Base-by-base conservation (phyloP, 2,113 vertebrate genomes). In the Cyanocitta stelleri region DNA sequence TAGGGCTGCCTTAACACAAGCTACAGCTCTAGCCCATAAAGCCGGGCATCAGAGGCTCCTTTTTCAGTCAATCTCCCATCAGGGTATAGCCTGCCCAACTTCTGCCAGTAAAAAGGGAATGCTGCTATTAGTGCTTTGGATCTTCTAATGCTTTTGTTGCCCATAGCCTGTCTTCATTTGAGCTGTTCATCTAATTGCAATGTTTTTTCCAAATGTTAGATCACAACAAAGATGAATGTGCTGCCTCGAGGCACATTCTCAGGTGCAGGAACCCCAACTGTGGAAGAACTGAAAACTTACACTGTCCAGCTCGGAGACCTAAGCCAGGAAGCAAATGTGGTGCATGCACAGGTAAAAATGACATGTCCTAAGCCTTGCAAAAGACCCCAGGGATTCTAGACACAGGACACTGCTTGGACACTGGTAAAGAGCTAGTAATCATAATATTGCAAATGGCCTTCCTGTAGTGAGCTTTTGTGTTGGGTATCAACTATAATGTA, bases 281-380 rank as follows among this genome's bases (percentile, higher is more conserved):
- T 98, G 19, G 98, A 98, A 80, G 98, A 99, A 90, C 97, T 99
- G 56, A 98, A 98, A 88, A 95, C 92, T 51, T 98, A 97, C 17
- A 97, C 98, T 43, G 92, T 92, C 56, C 98, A 96, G 37, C 97
- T 99, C 46, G 97, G 97, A 94, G 98, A 98, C 85, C 96, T 99
- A 52, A 96, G 97, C 46, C 97, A 97, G 79, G 96, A 98, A 80
- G 98, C 97, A 35, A 89, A 93, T 7, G 73, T 75, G 63, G 67
- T 93, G 15, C 97, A 93, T 51, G 82, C 93, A 43, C 97, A 98
- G 98, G 98, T 99, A 97, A 74, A 69, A 73, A 35, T 32, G 54
- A 9, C n/a, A 20, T 35, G 5, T 37, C 29, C 26, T 35, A 15
- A 16, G 54, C 19, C 49, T 11, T 92, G 46, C 35, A 72, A 86